These are phyloP conservation scores for Chiloscyllium punctatum DNA, from an alignment of 2,797 vertebrate species.

Conservation along the genomic window DNA sequence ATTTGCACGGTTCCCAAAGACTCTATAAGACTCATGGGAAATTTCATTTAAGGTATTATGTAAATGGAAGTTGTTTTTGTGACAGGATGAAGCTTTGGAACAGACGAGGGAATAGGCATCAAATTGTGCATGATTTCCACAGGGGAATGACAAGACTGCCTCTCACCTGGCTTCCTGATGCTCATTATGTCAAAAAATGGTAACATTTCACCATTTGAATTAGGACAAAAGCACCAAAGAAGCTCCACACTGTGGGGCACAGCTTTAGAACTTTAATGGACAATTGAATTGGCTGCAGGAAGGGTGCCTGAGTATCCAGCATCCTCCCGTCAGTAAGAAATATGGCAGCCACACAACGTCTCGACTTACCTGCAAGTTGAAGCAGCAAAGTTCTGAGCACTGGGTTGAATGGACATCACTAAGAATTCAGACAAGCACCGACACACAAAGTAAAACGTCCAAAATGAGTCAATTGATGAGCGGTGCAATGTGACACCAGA, in stretches of 20 bases:
- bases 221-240: neutral
- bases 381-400: conserved; percentile 23
- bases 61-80: neutral
- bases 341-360: neutral
- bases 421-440: neutral
- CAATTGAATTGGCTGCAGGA: neutral
- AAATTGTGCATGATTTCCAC: neutral
- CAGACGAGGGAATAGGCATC: neutral
- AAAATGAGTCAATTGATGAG: conserved; percentile 11
- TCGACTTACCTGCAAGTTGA: conserved; percentile 35
- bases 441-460: conserved; percentile 29
- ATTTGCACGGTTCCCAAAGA: neutral
- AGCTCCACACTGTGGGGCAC: neutral
- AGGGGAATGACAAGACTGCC: neutral
- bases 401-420: conserved; percentile 27
- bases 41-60: neutral
- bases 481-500: neutral
- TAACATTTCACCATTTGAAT: neutral
- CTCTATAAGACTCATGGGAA: neutral
- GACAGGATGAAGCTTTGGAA: neutral
- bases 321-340: neutral
- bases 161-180: neutral
- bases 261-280: neutral
- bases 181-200: neutral
- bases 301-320: neutral